These are phyloP conservation scores for Dermatemys mawii DNA, from an alignment of 2,113 vertebrate genomes.

Conservation along the genomic window DNA sequence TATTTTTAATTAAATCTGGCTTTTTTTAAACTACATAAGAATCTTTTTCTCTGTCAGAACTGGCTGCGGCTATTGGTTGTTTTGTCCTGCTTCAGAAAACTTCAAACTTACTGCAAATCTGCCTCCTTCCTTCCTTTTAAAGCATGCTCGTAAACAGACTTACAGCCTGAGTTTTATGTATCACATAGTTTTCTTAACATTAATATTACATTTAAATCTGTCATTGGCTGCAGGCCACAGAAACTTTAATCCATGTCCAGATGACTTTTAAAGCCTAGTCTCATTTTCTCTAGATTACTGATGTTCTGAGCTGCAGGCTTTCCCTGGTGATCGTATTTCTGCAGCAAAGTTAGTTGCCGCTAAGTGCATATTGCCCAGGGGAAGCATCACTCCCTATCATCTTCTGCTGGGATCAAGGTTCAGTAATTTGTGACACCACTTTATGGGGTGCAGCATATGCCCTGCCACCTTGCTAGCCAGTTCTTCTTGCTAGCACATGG, in stretches of 20 bases:
- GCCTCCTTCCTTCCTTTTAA: conserved; percentile 20
- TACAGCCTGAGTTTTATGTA: conserved; percentile 36
- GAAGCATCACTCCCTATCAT: accelerated
- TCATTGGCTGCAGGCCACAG: conserved; percentile 19
- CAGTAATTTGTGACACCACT: accelerated
- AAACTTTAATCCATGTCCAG: conserved; percentile 7
- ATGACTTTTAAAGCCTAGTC: not conserved
- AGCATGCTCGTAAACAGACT: conserved; percentile 19
- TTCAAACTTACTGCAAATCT: conserved; percentile 21
- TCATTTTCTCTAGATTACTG: not conserved
- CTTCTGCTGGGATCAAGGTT: accelerated
- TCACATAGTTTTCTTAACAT: conserved; percentile 25
- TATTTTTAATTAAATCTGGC: conserved; percentile 55
- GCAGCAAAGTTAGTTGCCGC: not conserved
- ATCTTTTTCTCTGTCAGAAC: conserved; percentile 1
- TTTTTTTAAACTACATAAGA: not conserved
- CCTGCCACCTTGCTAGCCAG: not conserved
- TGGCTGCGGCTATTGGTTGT: not conserved
- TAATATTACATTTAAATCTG: conserved; percentile 43
- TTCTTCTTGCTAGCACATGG: accelerated
- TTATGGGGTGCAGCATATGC: accelerated
- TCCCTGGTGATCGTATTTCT: not conserved
- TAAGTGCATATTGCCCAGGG: accelerated
- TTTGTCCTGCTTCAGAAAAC: not conserved
- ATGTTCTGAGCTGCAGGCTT: not conserved